These are phyloP conservation scores for Aphrophora alni DNA, from an alignment of 2,888 invertebrate genomes.

Conservation along the genomic window DNA sequence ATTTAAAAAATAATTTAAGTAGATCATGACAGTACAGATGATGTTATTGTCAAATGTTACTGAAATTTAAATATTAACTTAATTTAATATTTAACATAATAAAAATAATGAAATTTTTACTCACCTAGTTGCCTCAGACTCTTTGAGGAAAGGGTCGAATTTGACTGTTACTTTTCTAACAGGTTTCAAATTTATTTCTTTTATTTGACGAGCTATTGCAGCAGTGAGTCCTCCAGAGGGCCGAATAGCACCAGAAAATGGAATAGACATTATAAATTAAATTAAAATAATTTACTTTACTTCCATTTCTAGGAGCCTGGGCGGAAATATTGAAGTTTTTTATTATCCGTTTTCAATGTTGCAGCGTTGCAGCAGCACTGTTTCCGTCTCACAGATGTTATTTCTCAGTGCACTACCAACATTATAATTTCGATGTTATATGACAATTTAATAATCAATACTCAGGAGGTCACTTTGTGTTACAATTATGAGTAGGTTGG, in stretches of 20 bases:
- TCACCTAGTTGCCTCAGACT: conserved; percentile 70
- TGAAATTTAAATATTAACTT: no score
- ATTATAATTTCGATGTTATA: not conserved
- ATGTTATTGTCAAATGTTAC: no score
- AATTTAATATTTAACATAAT: no score
- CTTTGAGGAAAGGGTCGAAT: conserved; percentile 84
- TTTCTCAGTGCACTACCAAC: not conserved
- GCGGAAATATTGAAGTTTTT: not conserved
- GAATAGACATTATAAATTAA: conserved; percentile 47
- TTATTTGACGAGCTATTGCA: conserved; percentile 76
- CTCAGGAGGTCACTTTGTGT: not conserved
- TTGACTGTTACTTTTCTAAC: conserved; percentile 77
- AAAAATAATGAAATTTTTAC: no score
- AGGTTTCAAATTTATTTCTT: conserved; percentile 75
- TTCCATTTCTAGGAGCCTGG: not conserved
- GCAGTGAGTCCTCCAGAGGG: conserved; percentile 70
- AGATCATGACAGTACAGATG: no score
- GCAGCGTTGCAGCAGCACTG: conserved; percentile 2
- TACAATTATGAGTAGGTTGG: not conserved
- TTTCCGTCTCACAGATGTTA: not conserved
- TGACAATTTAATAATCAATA: conserved; percentile 2
- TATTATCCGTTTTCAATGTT: not conserved
- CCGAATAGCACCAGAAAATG: conserved; percentile 48
- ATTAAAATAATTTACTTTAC: not conserved
- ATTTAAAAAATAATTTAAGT: no score